Conservation (phyloP, 2,888 invertebrate species). For the Hypomecis atomaria region DNA sequence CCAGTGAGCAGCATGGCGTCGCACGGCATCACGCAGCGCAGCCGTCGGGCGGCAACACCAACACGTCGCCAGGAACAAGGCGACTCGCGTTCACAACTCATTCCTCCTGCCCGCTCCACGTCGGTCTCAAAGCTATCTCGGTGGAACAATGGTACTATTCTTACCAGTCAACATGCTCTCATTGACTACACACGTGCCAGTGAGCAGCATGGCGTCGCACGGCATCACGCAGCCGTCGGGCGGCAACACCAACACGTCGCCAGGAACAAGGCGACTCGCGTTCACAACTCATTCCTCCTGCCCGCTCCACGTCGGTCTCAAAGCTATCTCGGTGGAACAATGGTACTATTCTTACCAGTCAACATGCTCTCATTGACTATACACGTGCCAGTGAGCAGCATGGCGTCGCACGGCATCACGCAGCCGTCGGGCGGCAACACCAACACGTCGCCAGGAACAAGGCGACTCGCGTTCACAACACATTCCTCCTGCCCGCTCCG, state of each 20-base stretch:
- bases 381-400: slow-evolving; percentile 93
- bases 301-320: slow-evolving; percentile 72
- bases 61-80: slow-evolving; percentile 94
- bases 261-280: slow-evolving; percentile 90
- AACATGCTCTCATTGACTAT: slow-evolving; percentile 98
- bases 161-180: too few species aligned
- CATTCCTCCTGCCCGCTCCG: slow-evolving; percentile 74
- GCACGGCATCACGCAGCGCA: slow-evolving; percentile 91
- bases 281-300: slow-evolving; percentile 80
- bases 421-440: slow-evolving; percentile 92
- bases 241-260: slow-evolving; percentile 93
- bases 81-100: slow-evolving; percentile 82
- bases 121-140: slow-evolving; percentile 85
- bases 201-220: slow-evolving; percentile 93
- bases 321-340: slow-evolving; percentile 87
- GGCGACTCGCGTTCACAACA: slow-evolving; percentile 81
- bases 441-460: slow-evolving; percentile 95
- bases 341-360: too few species aligned
- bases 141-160: too few species aligned
- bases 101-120: slow-evolving; percentile 70
- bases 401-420: slow-evolving; percentile 92
- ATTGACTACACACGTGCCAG: slow-evolving; percentile 96
- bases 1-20: slow-evolving; percentile 95
- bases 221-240: slow-evolving; percentile 90
- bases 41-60: slow-evolving; percentile 91